phyloP scores from a whole-genome alignment of 2,888 invertebrate genomes.

The Troides oblongomaculatus region DNA sequence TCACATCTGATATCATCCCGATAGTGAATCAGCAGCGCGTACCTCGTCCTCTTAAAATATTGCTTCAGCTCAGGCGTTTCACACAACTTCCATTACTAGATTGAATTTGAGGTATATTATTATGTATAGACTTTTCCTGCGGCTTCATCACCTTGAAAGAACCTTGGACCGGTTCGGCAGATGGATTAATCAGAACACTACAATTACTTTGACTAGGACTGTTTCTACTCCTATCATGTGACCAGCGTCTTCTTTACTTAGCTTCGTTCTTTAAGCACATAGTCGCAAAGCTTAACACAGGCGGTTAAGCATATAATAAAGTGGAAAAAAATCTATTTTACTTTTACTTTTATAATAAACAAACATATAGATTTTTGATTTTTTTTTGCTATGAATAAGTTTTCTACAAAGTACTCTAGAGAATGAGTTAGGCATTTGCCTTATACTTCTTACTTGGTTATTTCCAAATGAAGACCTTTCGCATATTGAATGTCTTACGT shows the following conservation, averaged over 20 bases:
- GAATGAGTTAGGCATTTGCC: background rate
- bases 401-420: background rate
- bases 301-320: too few relatives aligned
- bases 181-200: too few relatives aligned
- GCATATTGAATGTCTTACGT: background rate
- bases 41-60: conserved; percentile 11
- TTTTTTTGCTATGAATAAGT: background rate
- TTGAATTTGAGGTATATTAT: conserved; percentile 8
- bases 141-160: too few relatives aligned
- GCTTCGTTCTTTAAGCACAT: too few relatives aligned
- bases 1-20: background rate
- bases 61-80: background rate
- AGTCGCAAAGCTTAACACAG: too few relatives aligned
- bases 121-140: background rate
- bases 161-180: too few relatives aligned
- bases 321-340: background rate
- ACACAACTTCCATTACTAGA: conserved; percentile 17
- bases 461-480: background rate
- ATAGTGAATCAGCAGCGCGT: conserved; percentile 1
- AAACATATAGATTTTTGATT: background rate
- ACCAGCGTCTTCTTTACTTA: too few relatives aligned
- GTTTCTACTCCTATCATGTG: too few relatives aligned
- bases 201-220: too few relatives aligned
- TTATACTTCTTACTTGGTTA: background rate
- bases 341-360: background rate